Base-by-base conservation (phyloP, 2,888 invertebrate genomes). In the Plusia festucae region DNA sequence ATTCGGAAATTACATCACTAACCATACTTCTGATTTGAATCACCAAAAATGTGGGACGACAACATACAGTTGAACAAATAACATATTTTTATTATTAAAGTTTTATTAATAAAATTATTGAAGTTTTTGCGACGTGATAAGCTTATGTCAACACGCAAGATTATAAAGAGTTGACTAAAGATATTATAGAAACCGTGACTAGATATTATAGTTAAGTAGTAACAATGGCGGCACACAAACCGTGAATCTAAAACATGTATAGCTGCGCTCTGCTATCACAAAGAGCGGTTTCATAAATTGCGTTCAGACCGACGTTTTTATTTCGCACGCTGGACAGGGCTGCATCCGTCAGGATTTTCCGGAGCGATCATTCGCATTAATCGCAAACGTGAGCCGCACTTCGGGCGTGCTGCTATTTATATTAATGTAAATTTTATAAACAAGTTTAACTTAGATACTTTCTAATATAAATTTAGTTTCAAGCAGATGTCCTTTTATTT, bases 241-340 rank as follows among this genome's bases (percentile, higher is more conserved):
- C n/a, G 22, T 49, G 22, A 13, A 51, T 52, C 64, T 65, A 16
- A 63, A 16, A 52, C 18, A 27, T 20, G 61, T 18, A 69, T n/a
- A 60, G 74, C 34, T 49, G 60, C 63, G 70, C 57, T 27, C 72
- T 73, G 70, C 79, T 79, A 83, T 82, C 84, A 83, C 85, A 85
- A 84, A 84, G 83, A 82, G 78, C 76, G 57, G 83, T 85, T 86
- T 86, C 82, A 87, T 88, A 88, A 87, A 88, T 88, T 81, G 81
- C 76, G 71, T 78, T 75, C 69, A 76, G 75, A 79, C 74, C 79
- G 73, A 79, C 79, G 82, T 81, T 82, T 81, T 82, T 86, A 88
- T 87, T 86, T 83, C 81, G 82, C 76, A 72, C 70, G 60, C 75
- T 68, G 76, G 78, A 70, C 74, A 75, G 73, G 70, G 78, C 71